Evolutionary conservation across 2,888 invertebrate genomes (phyloP), one percentile per base, ranked within the genome.

Genomic region (Blastobasis adustella): DNA sequence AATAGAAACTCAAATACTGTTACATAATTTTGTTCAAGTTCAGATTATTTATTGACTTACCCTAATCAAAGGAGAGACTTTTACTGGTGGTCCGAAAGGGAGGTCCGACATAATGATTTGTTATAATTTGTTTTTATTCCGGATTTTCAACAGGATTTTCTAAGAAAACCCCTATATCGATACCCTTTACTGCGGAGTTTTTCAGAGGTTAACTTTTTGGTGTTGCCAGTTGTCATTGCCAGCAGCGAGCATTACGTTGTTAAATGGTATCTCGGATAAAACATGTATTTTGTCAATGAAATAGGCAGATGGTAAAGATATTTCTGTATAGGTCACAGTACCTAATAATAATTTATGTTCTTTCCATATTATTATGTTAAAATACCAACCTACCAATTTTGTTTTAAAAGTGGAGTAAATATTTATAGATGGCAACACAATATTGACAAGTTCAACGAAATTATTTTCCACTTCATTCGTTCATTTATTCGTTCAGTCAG

Each of bases 41-140:
- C 43, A 23, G 53, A 53, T 52, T 57, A 43, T 53, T 38, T 45
- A 55, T 5, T 42, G 36, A 46, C 76, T 86, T 90, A 94, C 94
- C 90, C 93, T 93, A 73, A 96, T 96, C 52, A 95, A 81, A 49
- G 96, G 95, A 49, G 95, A 95, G 60, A 96, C 95, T 71, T 92
- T 90, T 58, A 95, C 92, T 63, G 96, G 94, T 67, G 94, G 89
- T 76, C 90, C 90, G 63, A 63, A 88, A 9, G 87, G 87, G 61
- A 88, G 82, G 43, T 74, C 75, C 61, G 87, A 80, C 87, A 88
- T 88, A 66, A 56, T 83, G 51, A 46, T 62, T 58, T 56, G 62
- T 60, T 63, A 23, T 23, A 23, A 23, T 23, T 23, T 23, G 23
- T 23, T 23, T 23, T 23, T 23, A 23, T 54, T 49, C 49, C 47